Percentiles rank a stretch among this genome's conserved stretches.
Evolutionary conservation across 1,140 invertebrate species (phyloP).

Genomic region (Olivierus martensii): DNA sequence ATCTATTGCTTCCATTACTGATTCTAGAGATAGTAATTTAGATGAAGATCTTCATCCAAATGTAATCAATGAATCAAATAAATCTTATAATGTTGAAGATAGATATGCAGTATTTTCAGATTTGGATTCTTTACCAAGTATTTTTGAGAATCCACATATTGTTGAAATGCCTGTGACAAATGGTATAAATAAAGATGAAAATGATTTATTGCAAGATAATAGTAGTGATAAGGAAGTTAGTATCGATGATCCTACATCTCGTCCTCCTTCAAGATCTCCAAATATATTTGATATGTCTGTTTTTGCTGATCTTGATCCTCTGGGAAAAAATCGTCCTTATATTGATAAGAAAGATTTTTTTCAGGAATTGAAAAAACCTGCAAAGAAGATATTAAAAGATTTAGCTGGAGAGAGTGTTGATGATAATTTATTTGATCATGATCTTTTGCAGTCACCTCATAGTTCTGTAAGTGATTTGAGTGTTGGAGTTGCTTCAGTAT

Average conservation of each 20-base stretch:
- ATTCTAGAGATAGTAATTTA: too few relatives aligned
- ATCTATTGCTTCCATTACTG: too few relatives aligned
- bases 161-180: not conserved
- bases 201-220: too few relatives aligned
- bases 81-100: not conserved
- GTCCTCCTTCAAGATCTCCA: slow-evolving; percentile 28
- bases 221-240: too few relatives aligned
- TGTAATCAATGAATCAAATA: too few relatives aligned
- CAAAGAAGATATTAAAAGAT: slow-evolving; percentile 77
- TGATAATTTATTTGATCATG: slow-evolving; percentile 18
- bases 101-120: slow-evolving; percentile 17
- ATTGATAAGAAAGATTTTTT: slow-evolving; percentile 92
- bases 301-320: slow-evolving; percentile 79
- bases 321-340: slow-evolving; percentile 73
- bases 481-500: not conserved
- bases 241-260: slow-evolving; percentile 10
- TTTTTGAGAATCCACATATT: slow-evolving; percentile 5
- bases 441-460: not conserved
- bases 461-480: not conserved
- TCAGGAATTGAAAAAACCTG: slow-evolving; percentile 80
- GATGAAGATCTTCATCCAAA: too few relatives aligned
- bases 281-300: slow-evolving; percentile 37
- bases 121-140: slow-evolving; percentile 14
- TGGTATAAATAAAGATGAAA: too few relatives aligned
- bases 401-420: slow-evolving; percentile 33